Conservation (phyloP, 2,797 vertebrate genomes). For the Cheirogaleus major region DNA sequence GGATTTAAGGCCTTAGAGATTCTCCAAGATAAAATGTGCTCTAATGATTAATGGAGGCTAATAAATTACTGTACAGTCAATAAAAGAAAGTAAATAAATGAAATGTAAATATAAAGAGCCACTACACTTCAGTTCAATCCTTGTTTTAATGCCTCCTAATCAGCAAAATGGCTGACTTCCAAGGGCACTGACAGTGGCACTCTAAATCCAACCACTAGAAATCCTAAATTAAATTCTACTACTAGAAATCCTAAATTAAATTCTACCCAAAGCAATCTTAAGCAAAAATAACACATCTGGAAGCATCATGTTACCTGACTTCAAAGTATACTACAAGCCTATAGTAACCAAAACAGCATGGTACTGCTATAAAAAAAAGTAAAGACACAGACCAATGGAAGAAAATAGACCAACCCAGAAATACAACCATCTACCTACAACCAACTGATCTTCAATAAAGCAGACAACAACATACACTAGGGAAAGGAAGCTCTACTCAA, state of each 20-base stretch:
- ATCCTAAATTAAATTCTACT: slow-evolving; percentile 60
- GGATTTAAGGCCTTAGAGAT: background rate
- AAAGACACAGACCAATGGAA: background rate
- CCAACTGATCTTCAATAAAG: background rate
- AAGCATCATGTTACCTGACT: background rate
- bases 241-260: too few relatives aligned
- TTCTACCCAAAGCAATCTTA: background rate
- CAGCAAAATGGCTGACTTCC: slow-evolving; percentile 61
- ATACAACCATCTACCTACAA: background rate
- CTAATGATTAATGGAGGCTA: background rate
- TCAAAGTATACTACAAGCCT: background rate
- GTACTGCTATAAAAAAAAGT: background rate
- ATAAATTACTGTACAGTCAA: background rate
- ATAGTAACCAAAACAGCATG: background rate
- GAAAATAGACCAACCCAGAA: background rate
- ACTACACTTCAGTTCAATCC: background rate
- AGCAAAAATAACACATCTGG: background rate
- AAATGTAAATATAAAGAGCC: background rate
- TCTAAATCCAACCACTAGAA: slow-evolving; percentile 63
- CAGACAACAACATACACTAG: background rate
- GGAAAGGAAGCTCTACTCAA: background rate
- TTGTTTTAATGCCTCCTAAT: slow-evolving; percentile 58
- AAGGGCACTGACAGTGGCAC: slow-evolving; percentile 1
- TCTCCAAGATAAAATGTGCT: background rate
- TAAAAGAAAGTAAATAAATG: background rate